Conservation (phyloP, 1,140 invertebrate species). For the Dysdera silvatica region DNA sequence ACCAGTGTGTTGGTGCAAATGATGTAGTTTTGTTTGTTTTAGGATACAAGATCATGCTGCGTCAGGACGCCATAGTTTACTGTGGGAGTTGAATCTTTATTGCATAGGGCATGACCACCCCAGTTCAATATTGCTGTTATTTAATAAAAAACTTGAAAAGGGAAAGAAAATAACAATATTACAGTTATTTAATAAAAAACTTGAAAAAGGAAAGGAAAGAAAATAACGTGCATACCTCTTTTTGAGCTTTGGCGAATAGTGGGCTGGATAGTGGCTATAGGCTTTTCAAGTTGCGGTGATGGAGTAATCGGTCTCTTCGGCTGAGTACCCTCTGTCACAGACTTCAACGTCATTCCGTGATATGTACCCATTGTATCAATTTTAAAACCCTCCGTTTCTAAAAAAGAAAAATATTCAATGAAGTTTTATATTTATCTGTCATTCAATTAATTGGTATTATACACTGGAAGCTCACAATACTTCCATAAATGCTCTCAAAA, state of each 20-base stretch:
- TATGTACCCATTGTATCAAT: slow-evolving; percentile 97
- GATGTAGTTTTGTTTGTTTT: no score
- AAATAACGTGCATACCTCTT: slow-evolving; percentile 37
- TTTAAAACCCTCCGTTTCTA: slow-evolving; percentile 94
- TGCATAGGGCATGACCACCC: no score
- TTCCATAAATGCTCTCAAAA: no score
- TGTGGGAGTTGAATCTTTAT: no score
- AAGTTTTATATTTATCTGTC: not conserved
- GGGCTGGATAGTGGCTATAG: slow-evolving; percentile 10
- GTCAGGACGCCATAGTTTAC: no score
- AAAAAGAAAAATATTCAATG: slow-evolving; percentile 21
- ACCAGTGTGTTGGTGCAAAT: no score
- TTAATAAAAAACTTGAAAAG: not conserved
- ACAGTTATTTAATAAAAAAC: not conserved
- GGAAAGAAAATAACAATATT: not conserved
- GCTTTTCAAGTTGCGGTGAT: slow-evolving; percentile 33
- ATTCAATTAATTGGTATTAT: no score
- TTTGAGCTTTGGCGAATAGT: slow-evolving; percentile 42
- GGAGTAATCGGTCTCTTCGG: slow-evolving; percentile 51
- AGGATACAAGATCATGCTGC: no score
- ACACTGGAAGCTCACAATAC: no score
- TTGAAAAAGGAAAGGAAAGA: not conserved
- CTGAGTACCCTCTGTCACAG: slow-evolving; percentile 80
- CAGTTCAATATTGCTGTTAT: not conserved
- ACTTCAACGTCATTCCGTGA: slow-evolving; percentile 94